These are phyloP conservation scores for Rissa tridactyla DNA, from an alignment of 2,113 vertebrate genomes.

Conservation along the genomic window DNA sequence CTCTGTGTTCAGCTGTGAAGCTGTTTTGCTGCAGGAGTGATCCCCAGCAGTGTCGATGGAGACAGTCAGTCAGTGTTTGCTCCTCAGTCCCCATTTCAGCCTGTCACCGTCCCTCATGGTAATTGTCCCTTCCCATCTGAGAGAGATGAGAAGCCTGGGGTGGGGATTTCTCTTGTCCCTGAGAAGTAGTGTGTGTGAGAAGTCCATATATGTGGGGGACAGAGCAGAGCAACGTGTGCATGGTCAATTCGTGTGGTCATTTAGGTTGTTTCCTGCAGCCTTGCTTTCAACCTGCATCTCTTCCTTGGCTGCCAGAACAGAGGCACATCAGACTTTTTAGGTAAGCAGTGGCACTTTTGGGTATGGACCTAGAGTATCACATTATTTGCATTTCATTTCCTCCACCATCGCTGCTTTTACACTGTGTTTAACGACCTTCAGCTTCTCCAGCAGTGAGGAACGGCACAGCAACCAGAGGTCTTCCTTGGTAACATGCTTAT, in stretches of 20 bases:
- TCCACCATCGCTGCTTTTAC: neutral
- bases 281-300: neutral
- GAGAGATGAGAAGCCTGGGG: neutral
- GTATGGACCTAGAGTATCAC: neutral
- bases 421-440: neutral
- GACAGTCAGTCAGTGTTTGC: neutral
- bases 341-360: neutral
- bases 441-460: neutral
- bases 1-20: neutral
- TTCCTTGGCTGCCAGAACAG: neutral
- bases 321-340: neutral
- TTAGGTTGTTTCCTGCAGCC: neutral
- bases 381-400: neutral
- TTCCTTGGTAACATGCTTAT: neutral
- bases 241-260: neutral
- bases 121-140: neutral
- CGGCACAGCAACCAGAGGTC: neutral
- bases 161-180: neutral
- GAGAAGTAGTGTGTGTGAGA: neutral
- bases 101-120: neutral
- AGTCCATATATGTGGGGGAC: fast-evolving
- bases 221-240: neutral
- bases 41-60: neutral
- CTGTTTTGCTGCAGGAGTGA: neutral
- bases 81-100: neutral